These are phyloP conservation scores for Artibeus jamaicensis DNA, from an alignment of 2,797 vertebrate genomes.

Conservation along the genomic window DNA sequence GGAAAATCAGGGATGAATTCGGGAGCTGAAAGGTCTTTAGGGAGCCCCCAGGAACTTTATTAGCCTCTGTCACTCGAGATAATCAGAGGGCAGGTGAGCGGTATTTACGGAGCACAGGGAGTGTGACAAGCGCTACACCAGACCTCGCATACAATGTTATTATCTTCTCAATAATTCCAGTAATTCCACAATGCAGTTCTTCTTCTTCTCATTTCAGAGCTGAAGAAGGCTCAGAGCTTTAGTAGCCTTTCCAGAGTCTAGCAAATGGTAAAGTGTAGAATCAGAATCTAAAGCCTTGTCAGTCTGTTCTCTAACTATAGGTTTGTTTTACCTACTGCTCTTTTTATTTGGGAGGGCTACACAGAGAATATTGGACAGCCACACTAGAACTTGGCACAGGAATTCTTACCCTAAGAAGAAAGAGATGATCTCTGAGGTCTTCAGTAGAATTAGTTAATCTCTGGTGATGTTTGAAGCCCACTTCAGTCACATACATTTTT, in stretches of 20 bases:
- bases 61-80: background rate
- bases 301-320: background rate
- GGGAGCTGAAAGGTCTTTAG: background rate
- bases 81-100: background rate
- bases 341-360: background rate
- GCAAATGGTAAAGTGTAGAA: background rate
- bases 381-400: background rate
- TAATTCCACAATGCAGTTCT: background rate
- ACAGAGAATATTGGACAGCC: background rate
- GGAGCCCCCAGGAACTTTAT: background rate
- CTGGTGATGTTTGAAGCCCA: background rate
- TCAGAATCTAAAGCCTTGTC: background rate
- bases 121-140: accelerated
- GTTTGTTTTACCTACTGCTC: background rate
- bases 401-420: background rate
- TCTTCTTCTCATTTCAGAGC: background rate
- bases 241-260: background rate
- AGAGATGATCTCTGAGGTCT: background rate
- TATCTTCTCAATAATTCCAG: background rate
- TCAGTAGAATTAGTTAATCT: background rate
- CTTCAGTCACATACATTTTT: background rate
- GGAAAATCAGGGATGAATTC: background rate
- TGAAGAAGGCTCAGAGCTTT: background rate
- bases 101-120: background rate
- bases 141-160: accelerated